Evolutionary conservation across 2,888 invertebrate species (phyloP), one percentile per base, ranked within the genome.

Genomic region (Octodonta nipae): DNA sequence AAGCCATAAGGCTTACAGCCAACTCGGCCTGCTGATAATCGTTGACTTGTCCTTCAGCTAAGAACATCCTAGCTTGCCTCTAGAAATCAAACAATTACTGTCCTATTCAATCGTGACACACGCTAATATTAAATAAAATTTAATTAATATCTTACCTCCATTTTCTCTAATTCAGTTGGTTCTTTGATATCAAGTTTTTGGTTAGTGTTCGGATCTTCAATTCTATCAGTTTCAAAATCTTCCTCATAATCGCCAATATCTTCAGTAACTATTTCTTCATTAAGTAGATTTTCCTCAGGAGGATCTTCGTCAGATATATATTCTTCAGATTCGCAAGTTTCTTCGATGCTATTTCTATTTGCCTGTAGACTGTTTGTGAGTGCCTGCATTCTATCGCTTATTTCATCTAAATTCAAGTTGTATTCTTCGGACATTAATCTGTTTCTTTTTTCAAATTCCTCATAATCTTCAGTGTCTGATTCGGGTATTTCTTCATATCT

Each of bases 1-100:
- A 69, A 8, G 78, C 71, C 46, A 89, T 69, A 37, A 93, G 66
- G 45, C 81, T 79, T 4, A 86, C 80, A 0, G 87, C 89, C 26
- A 88, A 65, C 55, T 88, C 86, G 0, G 89, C 92, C 56, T 89
- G 81, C 34, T 80, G 80, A 67, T 86, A 82, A 37, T 66, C 80
- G 28, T 75, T 66, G 1, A 81, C 77, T 41, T 79, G 72, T 2
- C 85, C 83, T 60, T 88, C 88, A 1, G 83, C 84, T 36, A 92
- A 64, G 43, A 87, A 71, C 62, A 84, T 75, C 36, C 84, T 69
- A 4, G 83, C 83, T 58, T 78, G 74, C 41, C 74, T 67, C 78
- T 76, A 56, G 31, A 16, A n/a, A n/a, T n/a, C n/a, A n/a, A n/a
- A n/a, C n/a, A n/a, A n/a, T n/a, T n/a, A n/a, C n/a, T n/a, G n/a